A percentile compares a stretch with the other conserved stretches of the same genome.
These are phyloP conservation scores for Chunga burmeisteri DNA, from an alignment of 2,113 vertebrate species.

Conservation along the genomic window DNA sequence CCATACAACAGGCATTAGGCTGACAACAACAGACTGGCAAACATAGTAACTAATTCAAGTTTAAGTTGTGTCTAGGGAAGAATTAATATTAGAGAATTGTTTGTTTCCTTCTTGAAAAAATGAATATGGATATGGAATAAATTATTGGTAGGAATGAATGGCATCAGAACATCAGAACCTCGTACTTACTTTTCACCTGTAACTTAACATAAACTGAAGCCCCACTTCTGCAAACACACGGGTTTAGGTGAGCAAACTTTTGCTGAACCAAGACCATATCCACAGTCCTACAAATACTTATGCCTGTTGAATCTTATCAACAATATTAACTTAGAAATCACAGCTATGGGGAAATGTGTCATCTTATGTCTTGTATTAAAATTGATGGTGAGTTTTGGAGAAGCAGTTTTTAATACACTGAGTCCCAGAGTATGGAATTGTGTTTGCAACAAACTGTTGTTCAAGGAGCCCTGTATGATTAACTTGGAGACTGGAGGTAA, in stretches of 20 bases:
- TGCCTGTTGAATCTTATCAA: neutral
- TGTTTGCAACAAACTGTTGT: neutral
- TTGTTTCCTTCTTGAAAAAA: constrained; percentile 5
- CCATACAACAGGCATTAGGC: neutral
- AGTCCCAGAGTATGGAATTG: neutral
- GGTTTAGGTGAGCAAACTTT: neutral
- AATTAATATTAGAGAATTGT: neutral
- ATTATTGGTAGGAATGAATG: neutral
- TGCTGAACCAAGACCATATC: neutral
- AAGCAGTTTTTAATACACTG: neutral
- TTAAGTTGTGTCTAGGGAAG: neutral
- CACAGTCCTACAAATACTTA: neutral
- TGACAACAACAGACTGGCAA: neutral
- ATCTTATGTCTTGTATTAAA: neutral
- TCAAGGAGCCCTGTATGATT: constrained; percentile 15
- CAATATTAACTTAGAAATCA: neutral
- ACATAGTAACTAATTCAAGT: neutral
- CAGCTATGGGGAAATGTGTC: neutral
- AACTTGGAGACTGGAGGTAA: constrained; percentile 5
- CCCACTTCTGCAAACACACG: neutral
- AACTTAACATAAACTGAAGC: neutral
- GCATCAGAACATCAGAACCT: neutral
- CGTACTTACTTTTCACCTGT: neutral
- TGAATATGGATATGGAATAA: neutral
- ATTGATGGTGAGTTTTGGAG: neutral